phyloP scores from a whole-genome alignment of 2,113 vertebrate species.

The Rynchops niger region DNA sequence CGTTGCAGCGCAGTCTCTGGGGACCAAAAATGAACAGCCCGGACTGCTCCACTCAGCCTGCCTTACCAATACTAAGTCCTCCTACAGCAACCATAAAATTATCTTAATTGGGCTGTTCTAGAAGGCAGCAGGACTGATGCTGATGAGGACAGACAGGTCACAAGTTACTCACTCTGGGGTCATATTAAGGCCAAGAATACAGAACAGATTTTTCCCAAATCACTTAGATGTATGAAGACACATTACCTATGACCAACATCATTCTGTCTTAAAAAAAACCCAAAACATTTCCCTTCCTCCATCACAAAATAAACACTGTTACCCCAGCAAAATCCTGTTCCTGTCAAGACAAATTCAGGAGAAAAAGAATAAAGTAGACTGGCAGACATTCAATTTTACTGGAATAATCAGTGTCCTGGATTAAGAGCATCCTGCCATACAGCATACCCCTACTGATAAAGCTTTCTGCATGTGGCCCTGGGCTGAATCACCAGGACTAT shows the following conservation, averaged over 20 bases:
- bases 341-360: not conserved
- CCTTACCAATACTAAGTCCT: not conserved
- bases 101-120: not conserved
- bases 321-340: not conserved
- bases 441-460: not conserved
- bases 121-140: not conserved
- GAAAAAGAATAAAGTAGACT: not conserved
- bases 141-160: conserved; percentile 14
- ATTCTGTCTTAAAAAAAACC: not conserved
- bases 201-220: not conserved
- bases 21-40: not conserved
- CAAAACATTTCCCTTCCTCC: not conserved
- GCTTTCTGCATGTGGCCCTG: not conserved
- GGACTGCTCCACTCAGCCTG: not conserved
- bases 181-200: not conserved
- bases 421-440: not conserved
- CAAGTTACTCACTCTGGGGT: conserved; percentile 12
- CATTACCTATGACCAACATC: not conserved
- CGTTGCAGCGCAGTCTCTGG: not conserved
- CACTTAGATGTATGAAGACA: not conserved
- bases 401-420: not conserved
- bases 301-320: not conserved
- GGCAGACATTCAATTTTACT: not conserved
- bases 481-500: not conserved
- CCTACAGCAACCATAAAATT: not conserved